Conservation (phyloP, 2,113 vertebrate genomes). For the Microcebus tavaratra region DNA sequence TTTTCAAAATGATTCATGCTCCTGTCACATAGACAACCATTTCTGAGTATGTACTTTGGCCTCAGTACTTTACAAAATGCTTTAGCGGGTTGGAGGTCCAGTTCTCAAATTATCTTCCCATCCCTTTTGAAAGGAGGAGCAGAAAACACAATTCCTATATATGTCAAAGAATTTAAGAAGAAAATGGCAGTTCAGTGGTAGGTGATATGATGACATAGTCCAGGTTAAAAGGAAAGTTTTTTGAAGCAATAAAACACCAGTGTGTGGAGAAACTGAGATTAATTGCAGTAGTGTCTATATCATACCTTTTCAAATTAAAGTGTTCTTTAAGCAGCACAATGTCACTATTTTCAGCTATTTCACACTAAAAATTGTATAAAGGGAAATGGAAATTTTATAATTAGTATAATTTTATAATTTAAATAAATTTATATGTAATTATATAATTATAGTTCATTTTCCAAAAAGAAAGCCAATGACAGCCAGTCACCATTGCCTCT, state of each 20-base stretch:
- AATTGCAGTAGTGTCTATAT: neutral
- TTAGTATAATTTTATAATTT: neutral
- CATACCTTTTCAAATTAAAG: neutral
- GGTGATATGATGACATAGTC: neutral
- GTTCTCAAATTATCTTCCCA: neutral
- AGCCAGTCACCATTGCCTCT: neutral
- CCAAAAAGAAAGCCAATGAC: neutral
- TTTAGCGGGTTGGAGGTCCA: neutral
- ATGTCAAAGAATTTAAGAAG: neutral
- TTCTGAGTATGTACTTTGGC: neutral
- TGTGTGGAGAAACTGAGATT: neutral
- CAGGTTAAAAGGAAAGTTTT: neutral
- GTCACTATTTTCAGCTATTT: neutral
- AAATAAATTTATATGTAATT: constrained; percentile 1
- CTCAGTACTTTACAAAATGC: neutral
- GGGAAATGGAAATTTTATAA: neutral
- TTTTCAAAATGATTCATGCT: neutral
- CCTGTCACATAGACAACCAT: neutral
- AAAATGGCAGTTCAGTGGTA: neutral
- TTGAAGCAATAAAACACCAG: neutral
- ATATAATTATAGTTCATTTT: neutral
- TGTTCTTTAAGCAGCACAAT: neutral
- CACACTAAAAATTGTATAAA: neutral
- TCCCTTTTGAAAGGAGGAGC: neutral
- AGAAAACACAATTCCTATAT: neutral